Evolutionary conservation across 2,113 vertebrate genomes (phyloP).

Genomic region (Hiodon tergisus): DNA sequence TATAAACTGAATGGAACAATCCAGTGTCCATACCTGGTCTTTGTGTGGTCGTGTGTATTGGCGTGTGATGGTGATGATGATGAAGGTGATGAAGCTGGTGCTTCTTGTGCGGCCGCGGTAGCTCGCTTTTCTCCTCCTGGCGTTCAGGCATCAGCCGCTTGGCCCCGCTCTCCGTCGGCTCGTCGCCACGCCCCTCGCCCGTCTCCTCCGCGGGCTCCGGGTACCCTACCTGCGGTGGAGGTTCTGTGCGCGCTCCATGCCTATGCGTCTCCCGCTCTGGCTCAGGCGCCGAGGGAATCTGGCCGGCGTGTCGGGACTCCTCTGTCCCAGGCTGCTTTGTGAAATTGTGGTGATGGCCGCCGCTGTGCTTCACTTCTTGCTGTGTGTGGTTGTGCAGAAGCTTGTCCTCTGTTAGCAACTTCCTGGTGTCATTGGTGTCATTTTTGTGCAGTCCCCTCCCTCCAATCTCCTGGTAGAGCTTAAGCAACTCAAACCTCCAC

Average conservation of each 20-base stretch:
- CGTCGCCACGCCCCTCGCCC: neutral
- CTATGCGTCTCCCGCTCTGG: neutral
- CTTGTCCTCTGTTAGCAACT: neutral
- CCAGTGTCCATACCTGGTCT: constrained; percentile 46
- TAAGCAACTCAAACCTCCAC: neutral
- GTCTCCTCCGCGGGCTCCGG: neutral
- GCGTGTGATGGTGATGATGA: constrained; percentile 36
- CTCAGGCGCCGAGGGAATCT: neutral
- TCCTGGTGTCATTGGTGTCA: neutral
- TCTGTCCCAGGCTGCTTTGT: neutral
- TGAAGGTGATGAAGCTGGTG: constrained; percentile 36
- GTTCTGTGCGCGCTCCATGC: neutral
- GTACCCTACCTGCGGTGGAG: neutral
- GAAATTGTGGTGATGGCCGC: neutral
- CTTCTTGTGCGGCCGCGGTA: constrained; percentile 54
- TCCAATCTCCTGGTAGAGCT: neutral
- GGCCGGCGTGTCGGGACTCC: neutral
- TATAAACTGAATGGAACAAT: neutral
- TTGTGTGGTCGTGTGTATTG: constrained; percentile 46
- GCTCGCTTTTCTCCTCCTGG: constrained; percentile 51
- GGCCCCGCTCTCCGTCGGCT: neutral
- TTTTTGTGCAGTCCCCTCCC: neutral
- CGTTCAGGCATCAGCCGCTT: neutral
- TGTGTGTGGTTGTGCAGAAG: neutral
- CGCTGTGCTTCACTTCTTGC: neutral